Evolutionary conservation across 2,888 invertebrate species (phyloP), one percentile per base, ranked within the genome.

Genomic region (Pristionchus fissidentatus): DNA sequence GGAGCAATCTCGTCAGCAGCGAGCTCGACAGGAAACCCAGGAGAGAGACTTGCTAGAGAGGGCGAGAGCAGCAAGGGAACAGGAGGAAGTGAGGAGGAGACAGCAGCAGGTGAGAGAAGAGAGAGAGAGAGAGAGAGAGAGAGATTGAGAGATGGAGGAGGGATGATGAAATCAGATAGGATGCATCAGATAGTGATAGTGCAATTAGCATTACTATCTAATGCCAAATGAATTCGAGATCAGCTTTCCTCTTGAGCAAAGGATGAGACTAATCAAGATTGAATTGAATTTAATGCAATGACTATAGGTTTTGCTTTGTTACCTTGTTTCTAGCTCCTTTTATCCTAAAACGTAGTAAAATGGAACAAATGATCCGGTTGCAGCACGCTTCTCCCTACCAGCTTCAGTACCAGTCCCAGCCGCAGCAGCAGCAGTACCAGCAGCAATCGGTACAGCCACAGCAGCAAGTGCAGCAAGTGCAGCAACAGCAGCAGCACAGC

Each of bases 351-450:
- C n/a, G n/a, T n/a, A n/a, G n/a, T n/a, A n/a, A n/a, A n/a, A n/a
- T n/a, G n/a, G n/a, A n/a, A n/a, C n/a, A n/a, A n/a, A n/a, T n/a
- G 3, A 26, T 15, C 43, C 32, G 29, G 5, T 81, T 81, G 43
- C 84, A 88, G 85, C 87, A 88, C 84, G 84, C 87, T 52, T 86
- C 86, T 83, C 88, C 88, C 81, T 87, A 88, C 80, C 85, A 87
- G 26, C 86, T 88, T 70, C 86, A 88, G 81, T 87, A 87, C 84
- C 82, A 75, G 15, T 38, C 38, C 1, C 78, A 55, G 38, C 77
- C 66, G 26, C 43, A 26, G 43, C 32, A 49, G 22, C 35, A 83
- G 19, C 62, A 38, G 22, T 84, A 81, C 22, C 86, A 84, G 49
- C 86, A 85, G 26, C 86, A 81, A 49, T 83, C 79, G 29, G 85